Percentiles rank a stretch among this genome's conserved stretches.
These are phyloP conservation scores for Eupithecia pulchellata DNA, from an alignment of 2,888 invertebrate species.

Conservation along the genomic window DNA sequence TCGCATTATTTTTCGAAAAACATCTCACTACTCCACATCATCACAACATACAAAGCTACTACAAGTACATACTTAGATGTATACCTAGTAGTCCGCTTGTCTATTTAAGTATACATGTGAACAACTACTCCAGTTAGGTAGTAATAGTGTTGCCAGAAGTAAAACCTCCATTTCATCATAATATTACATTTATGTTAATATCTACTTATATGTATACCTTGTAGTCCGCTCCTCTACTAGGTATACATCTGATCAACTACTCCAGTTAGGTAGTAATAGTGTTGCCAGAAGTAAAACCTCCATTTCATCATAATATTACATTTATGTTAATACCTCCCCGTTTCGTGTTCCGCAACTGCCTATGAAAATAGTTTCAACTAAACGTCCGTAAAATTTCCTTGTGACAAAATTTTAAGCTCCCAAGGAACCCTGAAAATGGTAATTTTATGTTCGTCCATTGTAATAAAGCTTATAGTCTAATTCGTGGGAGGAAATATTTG, in stretches of 20 bases:
- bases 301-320: conserved; percentile 7
- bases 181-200: conserved; percentile 7
- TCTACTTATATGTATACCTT: not conserved
- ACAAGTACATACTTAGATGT: too few species aligned
- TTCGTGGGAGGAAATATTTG: conserved; percentile 57
- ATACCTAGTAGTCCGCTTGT: not conserved
- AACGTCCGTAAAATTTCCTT: conserved; percentile 21
- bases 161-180: conserved; percentile 8
- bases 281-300: not conserved
- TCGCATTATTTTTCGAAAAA: not conserved
- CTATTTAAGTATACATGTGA: not conserved
- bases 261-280: not conserved
- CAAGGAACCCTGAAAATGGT: conserved; percentile 51
- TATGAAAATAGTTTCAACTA: conserved; percentile 13
- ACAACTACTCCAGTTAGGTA: not conserved
- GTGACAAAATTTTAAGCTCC: conserved; percentile 26
- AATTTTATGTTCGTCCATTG: conserved; percentile 61
- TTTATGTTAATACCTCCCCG: conserved; percentile 7
- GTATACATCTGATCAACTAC: not conserved
- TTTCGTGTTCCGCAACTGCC: conserved; percentile 10
- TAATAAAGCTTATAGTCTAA: conserved; percentile 61
- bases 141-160: not conserved
- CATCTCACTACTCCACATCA: not conserved
- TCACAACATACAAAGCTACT: too few species aligned
- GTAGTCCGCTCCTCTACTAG: not conserved